These are phyloP conservation scores for Sprattus sprattus DNA, from an alignment of 2,113 vertebrate species.

Conservation along the genomic window DNA sequence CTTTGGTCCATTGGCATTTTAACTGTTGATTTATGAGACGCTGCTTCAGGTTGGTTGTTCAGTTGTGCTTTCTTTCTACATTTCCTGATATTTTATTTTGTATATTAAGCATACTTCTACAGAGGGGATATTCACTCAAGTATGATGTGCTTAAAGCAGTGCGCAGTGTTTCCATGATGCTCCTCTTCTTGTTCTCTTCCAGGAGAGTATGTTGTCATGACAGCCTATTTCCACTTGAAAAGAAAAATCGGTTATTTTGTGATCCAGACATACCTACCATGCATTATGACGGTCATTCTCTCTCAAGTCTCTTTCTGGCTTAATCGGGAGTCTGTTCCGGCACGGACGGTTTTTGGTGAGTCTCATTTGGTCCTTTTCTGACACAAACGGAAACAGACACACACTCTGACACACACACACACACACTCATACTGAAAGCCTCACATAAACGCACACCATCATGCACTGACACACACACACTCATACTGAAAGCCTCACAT, in stretches of 20 bases:
- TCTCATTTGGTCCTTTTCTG: constrained; percentile 34
- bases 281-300: constrained; percentile 99
- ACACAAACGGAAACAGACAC: neutral
- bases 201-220: constrained; percentile 99
- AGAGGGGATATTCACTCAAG: neutral
- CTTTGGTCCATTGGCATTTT: neutral
- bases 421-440: too few relatives aligned
- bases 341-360: constrained; percentile 97
- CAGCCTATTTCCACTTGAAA: constrained; percentile 97
- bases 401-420: neutral
- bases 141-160: neutral
- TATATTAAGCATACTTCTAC: constrained; percentile 45
- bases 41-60: neutral
- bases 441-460: too few relatives aligned
- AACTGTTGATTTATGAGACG: neutral
- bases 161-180: neutral
- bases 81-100: neutral
- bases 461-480: neutral
- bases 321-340: constrained; percentile 95
- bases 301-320: constrained; percentile 99
- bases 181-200: constrained; percentile 38
- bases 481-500: too few relatives aligned
- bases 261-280: constrained; percentile 98
- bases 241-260: constrained; percentile 99
- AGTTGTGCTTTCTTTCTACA: neutral